Percentiles rank a stretch among this genome's conserved stretches.
These are phyloP conservation scores for Megaustenia siamemsis DNA, from an alignment of 2,888 invertebrate species.

Conservation along the genomic window DNA sequence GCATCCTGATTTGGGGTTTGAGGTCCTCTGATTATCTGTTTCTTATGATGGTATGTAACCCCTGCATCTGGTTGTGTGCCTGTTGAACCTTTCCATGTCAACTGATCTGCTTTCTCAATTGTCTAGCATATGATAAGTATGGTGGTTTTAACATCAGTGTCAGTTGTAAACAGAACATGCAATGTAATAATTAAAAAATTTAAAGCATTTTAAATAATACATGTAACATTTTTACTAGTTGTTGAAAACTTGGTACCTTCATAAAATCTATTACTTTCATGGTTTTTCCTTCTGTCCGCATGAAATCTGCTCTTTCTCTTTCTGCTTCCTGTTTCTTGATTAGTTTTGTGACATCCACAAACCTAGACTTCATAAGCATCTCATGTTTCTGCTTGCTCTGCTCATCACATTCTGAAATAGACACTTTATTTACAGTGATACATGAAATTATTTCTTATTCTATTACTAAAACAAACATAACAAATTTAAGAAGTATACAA, in stretches of 20 bases:
- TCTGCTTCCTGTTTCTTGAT: conserved; percentile 69
- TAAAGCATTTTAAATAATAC: not conserved
- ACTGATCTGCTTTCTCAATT: no score
- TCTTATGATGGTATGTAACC: no score
- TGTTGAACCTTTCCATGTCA: no score
- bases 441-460: not conserved
- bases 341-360: conserved; percentile 57
- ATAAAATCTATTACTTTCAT: conserved; percentile 65
- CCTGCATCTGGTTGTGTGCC: no score
- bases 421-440: not conserved
- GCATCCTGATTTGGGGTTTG: no score
- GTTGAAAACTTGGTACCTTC: conserved; percentile 59
- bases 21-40: no score
- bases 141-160: no score
- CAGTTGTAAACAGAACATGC: no score
- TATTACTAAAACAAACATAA: not conserved
- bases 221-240: not conserved
- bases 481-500: no score
- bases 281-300: conserved; percentile 64
- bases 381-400: conserved; percentile 17
- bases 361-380: not conserved
- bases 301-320: conserved; percentile 66
- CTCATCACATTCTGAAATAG: conserved; percentile 20
- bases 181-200: no score
- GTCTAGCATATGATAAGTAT: no score